Base-by-base conservation (phyloP, 2,888 invertebrate genomes). In the Sericinus montela region DNA sequence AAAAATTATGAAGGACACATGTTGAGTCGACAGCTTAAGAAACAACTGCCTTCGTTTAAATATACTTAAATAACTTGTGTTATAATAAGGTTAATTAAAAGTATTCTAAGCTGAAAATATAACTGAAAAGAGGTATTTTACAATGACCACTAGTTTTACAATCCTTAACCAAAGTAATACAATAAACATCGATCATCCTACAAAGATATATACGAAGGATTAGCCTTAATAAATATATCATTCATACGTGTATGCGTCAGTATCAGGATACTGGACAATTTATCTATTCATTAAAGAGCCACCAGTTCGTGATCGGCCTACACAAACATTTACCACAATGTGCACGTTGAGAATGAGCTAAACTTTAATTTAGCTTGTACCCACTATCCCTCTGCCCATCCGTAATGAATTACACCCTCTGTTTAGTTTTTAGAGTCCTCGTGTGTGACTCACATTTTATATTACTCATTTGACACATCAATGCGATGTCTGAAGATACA, bases 201-300 rank as follows among this genome's bases (percentile, higher is more conserved):
- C n/a, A n/a, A n/a, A n/a, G n/a, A n/a, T n/a, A n/a, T n/a, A n/a
- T n/a, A n/a, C n/a, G n/a, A n/a, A n/a, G n/a, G 19, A 19, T 19
- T 19, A 19, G 2, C 19, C 19, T 3, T 19, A 5, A 5, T 25
- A 5, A 25, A 25, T 8, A 25, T 25, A 7, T 25, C 25, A 7
- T 25, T 25, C 25, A 25, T 25, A 25, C 6, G 25, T 4, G 25
- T 25, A 25, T 8, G 8, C 25, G 7, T 25, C 8, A 25, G 25
- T 7, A 7, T 25, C 7, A 25, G 25, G 25, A 25, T 25, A 48
- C 69, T 64, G 69, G 64, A 66, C 59, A 74, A 78, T 81, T 81
- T 82, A 85, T 87, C 84, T 82, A 85, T 84, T 89, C 87, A 88
- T 88, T 87, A 86, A 80, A 80, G 67, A 71, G 61, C 67, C 64